Evolutionary conservation across 2,888 invertebrate species (phyloP).

Genomic region (Morinoia aosen): DNA sequence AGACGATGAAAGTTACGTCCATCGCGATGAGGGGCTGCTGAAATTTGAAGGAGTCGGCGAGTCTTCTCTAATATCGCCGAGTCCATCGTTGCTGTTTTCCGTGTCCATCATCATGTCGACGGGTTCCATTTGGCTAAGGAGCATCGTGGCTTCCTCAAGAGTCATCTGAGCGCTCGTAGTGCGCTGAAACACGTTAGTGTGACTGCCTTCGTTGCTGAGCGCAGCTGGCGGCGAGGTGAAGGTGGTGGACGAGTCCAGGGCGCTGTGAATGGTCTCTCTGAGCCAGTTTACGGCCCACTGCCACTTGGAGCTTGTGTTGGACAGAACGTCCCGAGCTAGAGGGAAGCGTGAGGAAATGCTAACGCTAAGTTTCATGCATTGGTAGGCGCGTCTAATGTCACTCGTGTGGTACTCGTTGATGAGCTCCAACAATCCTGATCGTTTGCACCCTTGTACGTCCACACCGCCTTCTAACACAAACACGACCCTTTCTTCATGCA

Average conservation of each 20-base stretch:
- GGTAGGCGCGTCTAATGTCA: conserved; percentile 73
- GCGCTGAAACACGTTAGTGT: conserved; percentile 72
- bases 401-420: conserved; percentile 71
- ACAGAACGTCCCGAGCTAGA: conserved; percentile 72
- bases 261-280: conserved; percentile 72
- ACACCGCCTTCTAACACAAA: conserved; percentile 70
- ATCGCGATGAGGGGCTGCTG: neutral
- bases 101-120: conserved; percentile 65
- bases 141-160: conserved; percentile 66
- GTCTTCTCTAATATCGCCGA: conserved; percentile 65
- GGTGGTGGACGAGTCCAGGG: conserved; percentile 62
- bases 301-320: conserved; percentile 70
- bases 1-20: neutral
- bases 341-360: conserved; percentile 71
- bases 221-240: conserved; percentile 68
- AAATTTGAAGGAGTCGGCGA: conserved; percentile 8
- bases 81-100: conserved; percentile 64
- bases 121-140: conserved; percentile 65
- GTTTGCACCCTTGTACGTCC: conserved; percentile 55
- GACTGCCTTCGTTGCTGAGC: conserved; percentile 72
- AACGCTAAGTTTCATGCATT: conserved; percentile 74
- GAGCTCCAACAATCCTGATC: conserved; percentile 63
- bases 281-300: conserved; percentile 75
- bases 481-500: conserved; percentile 69
- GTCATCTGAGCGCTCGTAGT: conserved; percentile 74